phyloP scores from a whole-genome alignment of 1,140 invertebrate genomes.

The Temnothorax nylanderi region DNA sequence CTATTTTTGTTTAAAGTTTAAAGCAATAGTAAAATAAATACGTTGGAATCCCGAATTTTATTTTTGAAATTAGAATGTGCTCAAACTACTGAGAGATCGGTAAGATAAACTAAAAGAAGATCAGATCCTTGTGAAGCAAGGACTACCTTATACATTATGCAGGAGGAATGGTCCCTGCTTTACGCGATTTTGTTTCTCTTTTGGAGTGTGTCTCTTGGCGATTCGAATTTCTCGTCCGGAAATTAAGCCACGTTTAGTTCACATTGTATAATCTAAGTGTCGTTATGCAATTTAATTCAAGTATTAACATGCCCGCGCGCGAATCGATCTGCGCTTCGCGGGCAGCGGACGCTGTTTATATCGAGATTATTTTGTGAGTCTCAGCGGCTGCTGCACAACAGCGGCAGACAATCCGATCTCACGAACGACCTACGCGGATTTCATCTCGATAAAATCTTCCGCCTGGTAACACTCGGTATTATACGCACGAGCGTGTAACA shows the following conservation, averaged over 20 bases:
- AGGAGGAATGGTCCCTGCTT: neutral
- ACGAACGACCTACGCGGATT: neutral
- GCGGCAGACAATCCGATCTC: slow-evolving; percentile 8
- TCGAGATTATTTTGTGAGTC: slow-evolving; percentile 22
- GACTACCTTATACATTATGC: neutral
- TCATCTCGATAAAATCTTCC: slow-evolving; percentile 44
- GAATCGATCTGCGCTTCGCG: slow-evolving; percentile 1
- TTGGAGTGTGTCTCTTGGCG: neutral
- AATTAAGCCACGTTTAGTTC: slow-evolving; percentile 17
- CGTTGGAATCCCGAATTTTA: neutral
- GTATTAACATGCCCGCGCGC: neutral
- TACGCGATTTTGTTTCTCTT: neutral
- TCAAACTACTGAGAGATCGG: neutral
- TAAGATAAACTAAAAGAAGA: neutral
- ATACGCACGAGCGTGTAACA: neutral
- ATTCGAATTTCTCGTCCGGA: neutral
- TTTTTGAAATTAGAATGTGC: neutral
- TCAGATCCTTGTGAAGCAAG: neutral
- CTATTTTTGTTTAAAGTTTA: too few relatives aligned
- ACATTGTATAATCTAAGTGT: neutral
- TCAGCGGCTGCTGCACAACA: neutral
- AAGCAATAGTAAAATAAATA: too few relatives aligned
- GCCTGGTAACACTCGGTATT: slow-evolving; percentile 1
- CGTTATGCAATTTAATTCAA: slow-evolving; percentile 22
- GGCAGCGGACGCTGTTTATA: neutral